Base-by-base conservation (phyloP, 2,888 invertebrate species). In the Agrilus mali region DNA sequence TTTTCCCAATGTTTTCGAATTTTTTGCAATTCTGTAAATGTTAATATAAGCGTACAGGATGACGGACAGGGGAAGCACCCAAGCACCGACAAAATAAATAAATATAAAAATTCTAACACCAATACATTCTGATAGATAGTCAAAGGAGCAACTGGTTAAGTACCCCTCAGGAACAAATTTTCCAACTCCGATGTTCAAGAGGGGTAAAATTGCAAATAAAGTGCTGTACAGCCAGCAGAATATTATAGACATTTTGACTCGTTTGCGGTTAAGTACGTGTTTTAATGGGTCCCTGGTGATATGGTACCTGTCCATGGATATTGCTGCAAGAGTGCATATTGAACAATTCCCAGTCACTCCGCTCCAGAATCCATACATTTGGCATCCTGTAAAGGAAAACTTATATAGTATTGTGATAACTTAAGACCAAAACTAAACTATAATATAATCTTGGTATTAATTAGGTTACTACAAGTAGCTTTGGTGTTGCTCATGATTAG, bases 121-220 rank as follows among this genome's bases (percentile, higher is more conserved):
- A 1, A 65, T 56, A 42, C 77, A 74, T n/a, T 76, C 74, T 1
- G 83, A 78, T 38, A 89, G 71, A 58, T 89, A 90, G 64, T 89
- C 88, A 60, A 86, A 89, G 56, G 87, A 84, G 66, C 89, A 90
- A 55, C 84, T 83, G 15, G 86, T 87, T 46, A 88, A 72, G 59
- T 78, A 86, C 2, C 86, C 88, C 63, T 89, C 89, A 6, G 88
- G 86, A 13, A 86, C 82, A 66, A 88, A 90, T 32, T 71, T 72
- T 16, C 82, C 82, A 52, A 84, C 73, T 7, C 85, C 84, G 36
- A 85, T 70, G 55, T 80, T 72, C 20, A 78, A 60, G 1, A 83
- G 74, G 0, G 88, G 89, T 41, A 86, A 73, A 5, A 74, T 61
- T 2, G 86, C 76, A 60, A 86, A 86, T 13, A 74, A 52, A 8